These are phyloP conservation scores for Endotricha flammealis DNA, from an alignment of 2,888 invertebrate genomes.

Conservation along the genomic window DNA sequence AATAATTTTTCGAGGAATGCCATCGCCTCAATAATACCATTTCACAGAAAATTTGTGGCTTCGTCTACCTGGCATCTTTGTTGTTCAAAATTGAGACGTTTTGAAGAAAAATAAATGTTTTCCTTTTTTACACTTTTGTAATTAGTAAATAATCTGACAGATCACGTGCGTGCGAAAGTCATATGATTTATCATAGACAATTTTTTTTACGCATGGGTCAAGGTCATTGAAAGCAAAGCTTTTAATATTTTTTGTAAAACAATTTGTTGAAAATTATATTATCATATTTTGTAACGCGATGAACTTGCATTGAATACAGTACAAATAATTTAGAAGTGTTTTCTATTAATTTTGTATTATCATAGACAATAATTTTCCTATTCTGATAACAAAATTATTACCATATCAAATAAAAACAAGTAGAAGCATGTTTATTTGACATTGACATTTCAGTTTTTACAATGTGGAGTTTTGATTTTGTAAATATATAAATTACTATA, in stretches of 20 bases:
- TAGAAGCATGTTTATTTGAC: too few species aligned
- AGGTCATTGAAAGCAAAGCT: constrained; percentile 26
- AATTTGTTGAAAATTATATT: too few species aligned
- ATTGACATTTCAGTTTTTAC: too few species aligned
- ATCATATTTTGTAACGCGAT: too few species aligned
- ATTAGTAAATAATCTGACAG: constrained; percentile 54
- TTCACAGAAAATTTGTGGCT: constrained; percentile 43
- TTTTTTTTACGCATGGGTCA: constrained; percentile 34
- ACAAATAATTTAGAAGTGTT: too few species aligned
- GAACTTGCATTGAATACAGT: too few species aligned
- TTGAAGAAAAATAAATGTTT: constrained; percentile 6
- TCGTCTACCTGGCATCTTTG: constrained; percentile 35
- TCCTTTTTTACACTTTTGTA: constrained; percentile 6
- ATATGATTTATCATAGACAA: constrained; percentile 70
- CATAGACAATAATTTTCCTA: too few species aligned
- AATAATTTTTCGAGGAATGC: constrained; percentile 87
- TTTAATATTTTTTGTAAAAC: not conserved
- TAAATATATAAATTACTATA: too few species aligned
- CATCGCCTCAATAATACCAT: constrained; percentile 76
- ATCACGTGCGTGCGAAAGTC: constrained; percentile 69
- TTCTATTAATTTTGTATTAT: too few species aligned
- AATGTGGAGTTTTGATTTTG: too few species aligned
- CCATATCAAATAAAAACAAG: too few species aligned
- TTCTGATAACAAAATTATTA: too few species aligned
- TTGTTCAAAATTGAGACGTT: constrained; percentile 6